These are phyloP conservation scores for Pandion haliaetus DNA, from an alignment of 2,113 vertebrate species.

Conservation along the genomic window DNA sequence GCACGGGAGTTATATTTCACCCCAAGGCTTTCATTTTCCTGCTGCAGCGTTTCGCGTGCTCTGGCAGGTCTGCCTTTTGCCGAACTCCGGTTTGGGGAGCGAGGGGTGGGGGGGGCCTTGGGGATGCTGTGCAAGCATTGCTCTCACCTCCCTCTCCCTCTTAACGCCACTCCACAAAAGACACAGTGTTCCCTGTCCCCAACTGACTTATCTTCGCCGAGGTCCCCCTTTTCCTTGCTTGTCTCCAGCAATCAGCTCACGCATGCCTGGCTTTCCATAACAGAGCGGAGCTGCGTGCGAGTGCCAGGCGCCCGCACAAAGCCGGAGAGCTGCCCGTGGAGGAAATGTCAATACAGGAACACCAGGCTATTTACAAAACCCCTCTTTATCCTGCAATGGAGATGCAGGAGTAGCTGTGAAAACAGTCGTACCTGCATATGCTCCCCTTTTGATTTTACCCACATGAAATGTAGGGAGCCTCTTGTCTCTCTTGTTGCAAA, in stretches of 20 bases:
- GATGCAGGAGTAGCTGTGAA: neutral
- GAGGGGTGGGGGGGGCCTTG: too few relatives aligned
- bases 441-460: neutral
- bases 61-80: neutral
- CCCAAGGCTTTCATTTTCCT: conserved; percentile 5
- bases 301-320: conserved; percentile 41
- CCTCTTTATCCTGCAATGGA: neutral
- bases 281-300: conserved; percentile 19
- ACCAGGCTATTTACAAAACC: neutral
- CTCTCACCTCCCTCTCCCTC: neutral
- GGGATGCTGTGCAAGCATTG: neutral
- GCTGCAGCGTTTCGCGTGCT: neutral
- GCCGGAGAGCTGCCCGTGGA: neutral
- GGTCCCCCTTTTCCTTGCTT: conserved; percentile 27
- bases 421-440: neutral
- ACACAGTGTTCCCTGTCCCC: conserved; percentile 57
- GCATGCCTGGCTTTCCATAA: conserved; percentile 62
- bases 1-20: neutral
- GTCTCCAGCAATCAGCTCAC: conserved; percentile 58
- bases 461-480: neutral
- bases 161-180: neutral
- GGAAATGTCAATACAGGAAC: conserved; percentile 24
- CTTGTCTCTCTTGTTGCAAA: neutral
- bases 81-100: fast-evolving
- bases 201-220: conserved; percentile 29